A percentile compares a stretch with the other conserved stretches of the same genome.
Evolutionary conservation across 2,888 invertebrate species (phyloP).

Genomic region (Brachyptera risi): DNA sequence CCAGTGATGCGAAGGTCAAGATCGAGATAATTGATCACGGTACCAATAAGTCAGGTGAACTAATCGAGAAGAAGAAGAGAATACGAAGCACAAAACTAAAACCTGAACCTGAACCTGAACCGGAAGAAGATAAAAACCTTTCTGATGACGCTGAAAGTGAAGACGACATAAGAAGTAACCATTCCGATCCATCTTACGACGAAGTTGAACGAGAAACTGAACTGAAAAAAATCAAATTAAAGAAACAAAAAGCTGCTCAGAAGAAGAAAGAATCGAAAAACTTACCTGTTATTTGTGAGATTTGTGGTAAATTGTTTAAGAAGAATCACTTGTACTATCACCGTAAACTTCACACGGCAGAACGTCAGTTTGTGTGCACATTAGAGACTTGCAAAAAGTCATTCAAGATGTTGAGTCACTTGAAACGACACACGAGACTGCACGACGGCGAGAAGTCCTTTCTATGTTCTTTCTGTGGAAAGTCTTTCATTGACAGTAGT

Average conservation of each 20-base stretch:
- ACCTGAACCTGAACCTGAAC: background rate
- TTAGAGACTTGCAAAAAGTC: conserved; percentile 3
- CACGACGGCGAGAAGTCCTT: conserved; percentile 10
- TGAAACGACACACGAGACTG: conserved; percentile 4
- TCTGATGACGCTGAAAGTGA: background rate
- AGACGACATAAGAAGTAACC: too few relatives aligned
- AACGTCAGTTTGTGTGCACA: conserved; percentile 1
- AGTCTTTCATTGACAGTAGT: conserved; percentile 13
- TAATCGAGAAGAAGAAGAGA: background rate
- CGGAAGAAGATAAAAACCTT: background rate
- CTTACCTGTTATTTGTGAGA: conserved; percentile 11
- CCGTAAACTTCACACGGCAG: conserved; percentile 7
- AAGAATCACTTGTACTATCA: conserved; percentile 16
- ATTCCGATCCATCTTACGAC: too few relatives aligned
- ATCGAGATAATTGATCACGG: too few relatives aligned
- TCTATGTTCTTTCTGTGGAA: conserved; percentile 12
- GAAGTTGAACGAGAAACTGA: too few relatives aligned
- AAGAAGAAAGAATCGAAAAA: conserved; percentile 11
- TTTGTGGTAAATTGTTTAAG: conserved; percentile 13
- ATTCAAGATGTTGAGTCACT: conserved; percentile 15
- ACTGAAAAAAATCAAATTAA: too few relatives aligned
- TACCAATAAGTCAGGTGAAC: background rate
- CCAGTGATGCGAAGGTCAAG: too few relatives aligned
- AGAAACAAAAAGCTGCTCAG: conserved; percentile 1
- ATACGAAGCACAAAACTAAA: too few relatives aligned